Evolutionary conservation across 2,888 invertebrate genomes (phyloP).

Genomic region (Metacarcinus magister): DNA sequence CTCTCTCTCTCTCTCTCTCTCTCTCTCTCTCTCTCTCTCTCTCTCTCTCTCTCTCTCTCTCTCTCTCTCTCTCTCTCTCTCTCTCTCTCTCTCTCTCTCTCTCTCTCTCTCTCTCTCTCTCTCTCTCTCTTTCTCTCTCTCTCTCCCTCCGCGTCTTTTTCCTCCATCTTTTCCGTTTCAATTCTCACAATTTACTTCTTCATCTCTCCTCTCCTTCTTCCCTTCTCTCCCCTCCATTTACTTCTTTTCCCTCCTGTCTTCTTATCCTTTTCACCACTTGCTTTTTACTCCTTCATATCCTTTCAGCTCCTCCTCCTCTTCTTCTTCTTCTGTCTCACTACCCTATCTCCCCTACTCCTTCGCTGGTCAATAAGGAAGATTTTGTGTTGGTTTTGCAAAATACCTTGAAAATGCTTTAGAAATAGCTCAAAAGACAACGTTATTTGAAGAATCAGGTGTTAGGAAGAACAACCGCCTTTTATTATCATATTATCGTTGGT

Average conservation of each 20-base stretch:
- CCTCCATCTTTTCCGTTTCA: neutral
- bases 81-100: neutral
- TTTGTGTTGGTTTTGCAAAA: too few relatives aligned
- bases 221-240: neutral
- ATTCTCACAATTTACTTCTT: neutral
- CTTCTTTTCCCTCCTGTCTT: neutral
- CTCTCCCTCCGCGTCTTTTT: neutral
- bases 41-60: neutral
- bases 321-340: neutral
- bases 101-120: neutral
- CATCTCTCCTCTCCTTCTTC: neutral
- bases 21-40: slow-evolving; percentile 30
- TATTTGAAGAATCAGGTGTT: too few relatives aligned
- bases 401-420: too few relatives aligned
- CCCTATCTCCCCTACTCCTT: neutral
- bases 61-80: neutral
- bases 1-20: neutral
- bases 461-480: too few relatives aligned
- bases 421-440: too few relatives aligned
- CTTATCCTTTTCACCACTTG: neutral
- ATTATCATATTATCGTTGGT: too few relatives aligned
- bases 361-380: too few relatives aligned
- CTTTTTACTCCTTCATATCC: neutral
- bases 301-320: neutral
- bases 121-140: neutral